phyloP scores from a whole-genome alignment of 1,140 invertebrate species.

The Scaptomyza pallida region DNA sequence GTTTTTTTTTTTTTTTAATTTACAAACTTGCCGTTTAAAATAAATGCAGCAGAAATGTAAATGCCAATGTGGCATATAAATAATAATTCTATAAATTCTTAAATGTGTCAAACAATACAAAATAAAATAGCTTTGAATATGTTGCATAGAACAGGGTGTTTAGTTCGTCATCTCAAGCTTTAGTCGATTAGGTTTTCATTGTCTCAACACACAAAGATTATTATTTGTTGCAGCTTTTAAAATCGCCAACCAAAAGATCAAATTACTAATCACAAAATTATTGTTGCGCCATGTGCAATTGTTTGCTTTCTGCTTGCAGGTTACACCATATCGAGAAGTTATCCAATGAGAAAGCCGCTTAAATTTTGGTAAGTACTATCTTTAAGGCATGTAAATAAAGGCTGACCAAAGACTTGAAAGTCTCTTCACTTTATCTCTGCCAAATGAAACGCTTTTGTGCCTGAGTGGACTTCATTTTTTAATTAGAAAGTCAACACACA shows the following conservation, averaged over 20 bases:
- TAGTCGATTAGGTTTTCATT: constrained; percentile 16
- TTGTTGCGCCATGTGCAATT: constrained; percentile 67
- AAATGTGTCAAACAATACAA: neutral
- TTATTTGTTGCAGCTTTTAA: constrained; percentile 41
- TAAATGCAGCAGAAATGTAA: constrained; percentile 13
- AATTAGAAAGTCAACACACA: constrained; percentile 73
- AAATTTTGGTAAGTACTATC: constrained; percentile 81
- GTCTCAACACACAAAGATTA: neutral
- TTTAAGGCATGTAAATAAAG: neutral
- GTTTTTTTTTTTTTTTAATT: neutral
- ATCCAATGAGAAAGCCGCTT: constrained; percentile 84
- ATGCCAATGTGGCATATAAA: constrained; percentile 31
- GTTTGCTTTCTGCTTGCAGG: constrained; percentile 76
- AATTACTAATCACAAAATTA: constrained; percentile 73
- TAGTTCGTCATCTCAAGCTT: neutral
- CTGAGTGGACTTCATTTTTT: constrained; percentile 69
- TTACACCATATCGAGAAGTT: constrained; percentile 84
- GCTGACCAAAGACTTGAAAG: constrained; percentile 32
- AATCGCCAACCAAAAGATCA: constrained; percentile 38
- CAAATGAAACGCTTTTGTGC: constrained; percentile 44
- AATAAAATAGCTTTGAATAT: neutral
- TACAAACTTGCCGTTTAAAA: constrained; percentile 47
- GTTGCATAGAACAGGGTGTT: constrained; percentile 4
- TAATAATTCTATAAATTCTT: constrained; percentile 37
- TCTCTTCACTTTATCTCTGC: constrained; percentile 24